Base-by-base conservation (phyloP, 2,888 invertebrate genomes). In the Colletes collaris region DNA sequence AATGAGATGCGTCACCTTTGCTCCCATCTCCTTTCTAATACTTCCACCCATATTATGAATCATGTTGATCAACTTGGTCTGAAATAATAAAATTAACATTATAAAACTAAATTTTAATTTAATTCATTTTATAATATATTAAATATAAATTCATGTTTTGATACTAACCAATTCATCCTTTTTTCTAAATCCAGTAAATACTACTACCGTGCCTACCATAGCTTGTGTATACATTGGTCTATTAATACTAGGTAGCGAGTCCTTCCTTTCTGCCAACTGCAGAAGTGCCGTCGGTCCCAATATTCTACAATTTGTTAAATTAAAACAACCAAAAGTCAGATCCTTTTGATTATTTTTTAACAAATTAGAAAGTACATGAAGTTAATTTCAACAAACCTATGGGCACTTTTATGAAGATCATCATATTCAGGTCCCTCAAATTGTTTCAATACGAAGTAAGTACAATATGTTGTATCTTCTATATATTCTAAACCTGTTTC, bases 41-140 rank as follows among this genome's bases (percentile, higher is more conserved):
- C 98, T 98, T 64, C 99, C 99, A 88, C 98, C 98, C 99, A 99
- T 99, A 93, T 97, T 97, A 94, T 99, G 99, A 88, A 99, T 97
- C 93, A 98, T 94, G 88, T 96, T 96, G 88, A 98, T 97, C 93
- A 98, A 94, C 93, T 95, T 96, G 89, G 96, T 96, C 98, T 98
- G 93, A 19, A 93, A 83, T 16, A 59, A 49, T 8, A 63, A 76
- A 52, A 62, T 49, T 37, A 65, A 19, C 35, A 49, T 59, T n/a
- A 53, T 11, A n/a, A 68, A 46, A 62, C 13, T 59, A 46, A 4
- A 16, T 50, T 50, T 0, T 19, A 0, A n/a, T 0, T 5, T 62
- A 37, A 6, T 46, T 35, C 10, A 35, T 55, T 53, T 19, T 50
- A 27, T 62, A 49, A 52, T 13, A 6, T n/a, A 37, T 7, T 40